Evolutionary conservation across 2,797 vertebrate genomes (phyloP).

Genomic region (Leptoclinus maculatus): DNA sequence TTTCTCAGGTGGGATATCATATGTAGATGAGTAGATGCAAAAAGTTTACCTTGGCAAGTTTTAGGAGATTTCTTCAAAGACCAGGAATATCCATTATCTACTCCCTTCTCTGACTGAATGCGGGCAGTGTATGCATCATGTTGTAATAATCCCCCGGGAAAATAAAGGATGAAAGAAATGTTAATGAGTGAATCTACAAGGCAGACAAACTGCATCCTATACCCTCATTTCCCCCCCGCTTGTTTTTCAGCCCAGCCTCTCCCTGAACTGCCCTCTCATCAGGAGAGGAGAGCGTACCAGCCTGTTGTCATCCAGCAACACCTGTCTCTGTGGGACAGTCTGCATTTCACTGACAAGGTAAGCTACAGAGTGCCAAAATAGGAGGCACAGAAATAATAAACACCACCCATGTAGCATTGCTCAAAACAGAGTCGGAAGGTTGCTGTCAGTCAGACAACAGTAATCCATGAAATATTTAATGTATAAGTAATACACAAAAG

Average conservation of each 20-base stretch:
- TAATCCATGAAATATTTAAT: background rate
- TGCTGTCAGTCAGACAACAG: slow-evolving; percentile 33
- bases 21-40: background rate
- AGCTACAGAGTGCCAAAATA: slow-evolving; percentile 13
- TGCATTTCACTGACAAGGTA: slow-evolving; percentile 77
- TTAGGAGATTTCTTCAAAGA: slow-evolving; percentile 1
- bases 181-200: background rate
- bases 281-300: slow-evolving; percentile 63
- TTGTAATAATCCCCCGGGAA: background rate
- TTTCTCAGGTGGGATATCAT: background rate
- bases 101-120: background rate
- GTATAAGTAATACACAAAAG: background rate
- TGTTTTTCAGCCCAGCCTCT: slow-evolving; percentile 72
- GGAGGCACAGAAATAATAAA: slow-evolving; percentile 12
- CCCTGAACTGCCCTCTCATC: slow-evolving; percentile 63
- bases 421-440: slow-evolving; percentile 1
- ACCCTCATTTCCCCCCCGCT: background rate
- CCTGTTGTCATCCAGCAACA: slow-evolving; percentile 72
- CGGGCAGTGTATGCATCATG: background rate
- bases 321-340: slow-evolving; percentile 81
- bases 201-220: background rate
- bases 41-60: background rate
- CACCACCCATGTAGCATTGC: background rate
- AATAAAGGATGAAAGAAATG: background rate
- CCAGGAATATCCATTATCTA: background rate